phyloP scores from a whole-genome alignment of 2,888 invertebrate genomes.

The Drosophila paramelanica region DNA sequence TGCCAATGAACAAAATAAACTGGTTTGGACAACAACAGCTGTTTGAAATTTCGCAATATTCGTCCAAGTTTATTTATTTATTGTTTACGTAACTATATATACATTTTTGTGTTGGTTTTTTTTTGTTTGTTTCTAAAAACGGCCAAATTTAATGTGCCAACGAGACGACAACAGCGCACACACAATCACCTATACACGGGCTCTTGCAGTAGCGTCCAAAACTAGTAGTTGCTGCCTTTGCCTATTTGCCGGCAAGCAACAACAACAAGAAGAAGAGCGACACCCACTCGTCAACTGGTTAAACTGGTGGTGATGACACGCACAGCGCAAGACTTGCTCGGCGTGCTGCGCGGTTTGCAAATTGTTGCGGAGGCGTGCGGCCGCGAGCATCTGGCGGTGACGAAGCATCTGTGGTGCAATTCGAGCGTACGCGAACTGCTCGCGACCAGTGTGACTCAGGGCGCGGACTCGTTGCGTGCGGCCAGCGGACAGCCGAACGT shows the following conservation, averaged over 20 bases:
- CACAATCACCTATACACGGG: constrained; percentile 1
- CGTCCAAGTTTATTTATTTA: constrained; percentile 43
- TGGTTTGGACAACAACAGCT: constrained; percentile 1
- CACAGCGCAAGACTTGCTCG: constrained; percentile 87
- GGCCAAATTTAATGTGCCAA: constrained; percentile 15
- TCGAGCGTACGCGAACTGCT: constrained; percentile 88
- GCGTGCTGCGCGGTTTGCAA: constrained; percentile 89
- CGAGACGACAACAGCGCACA: constrained; percentile 1
- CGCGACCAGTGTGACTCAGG: constrained; percentile 67
- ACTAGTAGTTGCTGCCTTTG: constrained; percentile 7
- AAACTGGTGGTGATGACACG: constrained; percentile 80
- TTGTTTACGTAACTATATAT: constrained; percentile 51
- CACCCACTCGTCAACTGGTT: constrained; percentile 39
- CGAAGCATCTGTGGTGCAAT: constrained; percentile 88
- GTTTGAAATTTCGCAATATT: constrained; percentile 45
- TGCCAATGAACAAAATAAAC: constrained; percentile 1
- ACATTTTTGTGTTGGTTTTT: not conserved
- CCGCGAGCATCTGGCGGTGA: constrained; percentile 88
- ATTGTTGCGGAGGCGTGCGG: constrained; percentile 88
- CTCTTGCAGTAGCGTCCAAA: constrained; percentile 9
- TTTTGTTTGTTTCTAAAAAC: constrained; percentile 12
- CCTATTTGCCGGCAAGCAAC: constrained; percentile 27
- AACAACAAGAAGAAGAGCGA: constrained; percentile 1
- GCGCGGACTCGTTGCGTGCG: constrained; percentile 64
- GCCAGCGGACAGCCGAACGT: constrained; percentile 72